phyloP scores from a whole-genome alignment of 2,888 invertebrate species.

The Proisotoma minuta region DNA sequence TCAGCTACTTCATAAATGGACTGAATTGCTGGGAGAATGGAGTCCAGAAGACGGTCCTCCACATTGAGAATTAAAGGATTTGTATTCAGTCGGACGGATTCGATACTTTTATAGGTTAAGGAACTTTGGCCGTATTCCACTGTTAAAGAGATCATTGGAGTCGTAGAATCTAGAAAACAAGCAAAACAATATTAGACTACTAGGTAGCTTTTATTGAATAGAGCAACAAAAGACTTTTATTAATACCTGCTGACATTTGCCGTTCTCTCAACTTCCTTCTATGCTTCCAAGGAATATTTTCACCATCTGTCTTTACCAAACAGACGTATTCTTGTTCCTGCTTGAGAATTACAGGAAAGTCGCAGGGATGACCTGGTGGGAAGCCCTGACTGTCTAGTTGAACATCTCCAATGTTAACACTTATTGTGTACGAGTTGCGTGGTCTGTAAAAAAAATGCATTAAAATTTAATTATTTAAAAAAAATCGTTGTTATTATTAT shows the following conservation, averaged over 20 bases:
- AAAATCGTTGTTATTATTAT: neutral
- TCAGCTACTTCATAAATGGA: neutral
- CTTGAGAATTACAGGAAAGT: constrained; percentile 35
- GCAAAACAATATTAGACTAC: too few species aligned
- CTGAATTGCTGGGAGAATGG: constrained; percentile 29
- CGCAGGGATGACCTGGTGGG: constrained; percentile 16
- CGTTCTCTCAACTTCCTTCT: too few species aligned
- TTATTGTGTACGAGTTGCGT: constrained; percentile 25
- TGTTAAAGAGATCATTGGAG: neutral
- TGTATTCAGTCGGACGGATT: constrained; percentile 20
- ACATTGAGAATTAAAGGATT: constrained; percentile 32
- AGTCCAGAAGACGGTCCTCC: constrained; percentile 36
- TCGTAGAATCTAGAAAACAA: too few species aligned
- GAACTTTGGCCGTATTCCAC: neutral
- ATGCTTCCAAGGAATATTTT: too few species aligned
- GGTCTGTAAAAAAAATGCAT: constrained; percentile 25
- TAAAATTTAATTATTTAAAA: neutral
- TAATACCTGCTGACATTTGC: too few species aligned
- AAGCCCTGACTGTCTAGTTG: constrained; percentile 40
- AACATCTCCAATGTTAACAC: constrained; percentile 34
- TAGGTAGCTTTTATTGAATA: too few species aligned
- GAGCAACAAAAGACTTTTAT: too few species aligned
- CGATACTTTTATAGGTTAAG: constrained; percentile 16
- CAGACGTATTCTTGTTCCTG: constrained; percentile 25
- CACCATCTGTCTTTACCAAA: neutral